These are phyloP conservation scores for Nestor notabilis DNA, from an alignment of 2,113 vertebrate species.

Conservation along the genomic window DNA sequence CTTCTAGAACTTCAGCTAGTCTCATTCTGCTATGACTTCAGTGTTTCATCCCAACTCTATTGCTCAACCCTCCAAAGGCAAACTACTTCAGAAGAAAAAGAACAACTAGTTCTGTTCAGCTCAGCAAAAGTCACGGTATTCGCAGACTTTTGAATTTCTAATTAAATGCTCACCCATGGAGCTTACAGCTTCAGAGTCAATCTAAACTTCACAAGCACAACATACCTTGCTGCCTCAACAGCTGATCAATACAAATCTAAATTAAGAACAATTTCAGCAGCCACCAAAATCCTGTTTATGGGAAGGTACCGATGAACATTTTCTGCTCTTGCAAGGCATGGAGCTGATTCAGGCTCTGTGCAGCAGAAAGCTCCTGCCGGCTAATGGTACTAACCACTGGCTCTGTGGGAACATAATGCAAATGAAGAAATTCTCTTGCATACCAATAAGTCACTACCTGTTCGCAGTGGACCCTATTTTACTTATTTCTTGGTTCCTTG, in stretches of 20 bases:
- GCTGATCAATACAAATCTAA: background rate
- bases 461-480: background rate
- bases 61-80: background rate
- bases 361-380: background rate
- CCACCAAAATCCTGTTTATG: background rate
- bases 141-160: background rate
- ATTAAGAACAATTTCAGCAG: background rate
- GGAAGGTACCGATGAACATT: background rate
- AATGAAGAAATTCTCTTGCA: constrained; percentile 25
- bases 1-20: background rate
- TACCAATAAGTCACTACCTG: constrained; percentile 17
- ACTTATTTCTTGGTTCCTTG: background rate
- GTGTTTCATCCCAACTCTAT: background rate
- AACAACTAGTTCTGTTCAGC: background rate
- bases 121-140: background rate
- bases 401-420: constrained; percentile 20
- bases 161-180: background rate
- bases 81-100: background rate
- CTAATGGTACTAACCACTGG: background rate
- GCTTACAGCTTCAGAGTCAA: background rate
- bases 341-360: background rate
- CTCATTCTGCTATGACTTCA: background rate
- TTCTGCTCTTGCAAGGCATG: background rate
- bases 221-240: background rate
- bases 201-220: background rate